Base-by-base conservation (phyloP, 2,888 invertebrate genomes). In the Andrena minutula region DNA sequence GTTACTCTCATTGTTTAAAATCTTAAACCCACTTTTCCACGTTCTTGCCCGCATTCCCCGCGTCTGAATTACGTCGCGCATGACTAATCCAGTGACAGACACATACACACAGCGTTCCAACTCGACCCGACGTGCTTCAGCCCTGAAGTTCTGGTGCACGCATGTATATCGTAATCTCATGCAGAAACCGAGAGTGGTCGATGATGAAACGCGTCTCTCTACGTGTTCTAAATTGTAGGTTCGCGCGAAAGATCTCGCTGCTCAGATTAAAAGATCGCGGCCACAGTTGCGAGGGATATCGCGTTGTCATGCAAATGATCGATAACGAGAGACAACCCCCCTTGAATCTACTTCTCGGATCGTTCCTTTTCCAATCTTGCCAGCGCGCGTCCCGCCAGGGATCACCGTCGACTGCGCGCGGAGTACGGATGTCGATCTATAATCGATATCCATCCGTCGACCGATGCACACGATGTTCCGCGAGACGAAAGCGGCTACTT, bases 21-120 rank as follows among this genome's bases (percentile, higher is more conserved):
- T 49, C 41, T 73, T 2, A 28, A 32, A 66, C 26, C 64, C 64
- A 71, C 47, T 71, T 79, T 63, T 68, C 75, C 66, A 28, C 10
- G 28, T 60, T 32, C 56, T 68, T 41, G 61, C 16, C 41, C 61
- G 66, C 58, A 73, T 71, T 74, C 61, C 6, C 10, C 53, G 41
- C 12, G 35, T 23, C 63, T 47, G 68, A 53, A 77, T 75, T 63
- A 68, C 51, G 68, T 66, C 63, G 76, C 16, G 87, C 84, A 68
- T 82, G 86, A 86, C 82, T 80, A 84, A 78, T 74, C 75, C 60
- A 26, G 81, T 76, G 56, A 80, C 70, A 53, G 68, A 69, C 56
- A 72, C 16, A 16, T 16, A 72, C 69, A 58, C 68, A 65, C 64
- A 49, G 16, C 77, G 63, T 74, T 75, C 71, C 75, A 41, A 26